Evolutionary conservation across 2,888 invertebrate genomes (phyloP), one percentile per base, ranked within the genome.

Genomic region (Podotricha telesiphe): DNA sequence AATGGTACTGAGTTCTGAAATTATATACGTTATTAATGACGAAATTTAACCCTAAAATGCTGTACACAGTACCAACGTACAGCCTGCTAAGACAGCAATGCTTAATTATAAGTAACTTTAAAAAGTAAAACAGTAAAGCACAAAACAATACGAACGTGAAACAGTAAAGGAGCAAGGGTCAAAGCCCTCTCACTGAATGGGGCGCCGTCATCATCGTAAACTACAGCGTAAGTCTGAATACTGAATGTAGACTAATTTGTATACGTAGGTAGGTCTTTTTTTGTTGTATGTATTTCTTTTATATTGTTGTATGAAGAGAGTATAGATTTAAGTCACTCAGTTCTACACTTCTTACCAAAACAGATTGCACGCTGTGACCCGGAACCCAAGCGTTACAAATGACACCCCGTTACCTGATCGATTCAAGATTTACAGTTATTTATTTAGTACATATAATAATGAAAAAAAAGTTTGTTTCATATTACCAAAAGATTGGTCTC

Each of bases 101-200:
- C 17, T 34, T 13, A 15, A 22, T 61, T 47, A 28, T 47, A 62
- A 34, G 22, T 62, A 15, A 34, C 6, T 37, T 34, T 15, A 28
- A 34, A 56, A 34, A 40, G 42, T n/a, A 62, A 34, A 28, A 19
- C 17, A 62, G 48, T 34, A 50, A 62, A 50, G 62, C 48, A 50
- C 34, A 62, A 48, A 62, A 62, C 50, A 48, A 47, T 48, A 59
- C 40, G 47, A 48, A 34, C 48, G 37, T 15, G 62, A 48, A 62
- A 62, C 62, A 34, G 62, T 62, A 62, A 62, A 62, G 62, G 62
- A 62, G 50, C 48, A 62, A 48, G 62, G 62, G 62, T 62, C 62
- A 62, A 62, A 62, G 62, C 37, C 50, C 62, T 62, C 47, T 22
- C 59, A 3, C 34, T 62, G 62, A 62, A 62, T 62, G 48, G 62